Evolutionary conservation across 2,888 invertebrate genomes (phyloP).

Genomic region (Oeneis ivallda): DNA sequence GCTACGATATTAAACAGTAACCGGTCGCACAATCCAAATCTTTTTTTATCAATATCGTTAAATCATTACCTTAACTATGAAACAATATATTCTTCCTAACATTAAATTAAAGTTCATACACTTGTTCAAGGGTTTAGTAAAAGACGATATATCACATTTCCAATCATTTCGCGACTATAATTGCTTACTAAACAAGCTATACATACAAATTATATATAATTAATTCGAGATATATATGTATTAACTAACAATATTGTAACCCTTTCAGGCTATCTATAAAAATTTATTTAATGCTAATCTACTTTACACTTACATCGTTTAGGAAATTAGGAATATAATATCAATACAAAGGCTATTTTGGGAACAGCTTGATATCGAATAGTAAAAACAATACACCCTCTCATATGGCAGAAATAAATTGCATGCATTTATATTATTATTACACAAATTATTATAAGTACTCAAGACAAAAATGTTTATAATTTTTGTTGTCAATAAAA

Average conservation of each 20-base stretch:
- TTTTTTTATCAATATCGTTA: slow-evolving; percentile 16
- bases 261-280: slow-evolving; percentile 47
- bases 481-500: too few species aligned
- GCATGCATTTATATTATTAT: neutral
- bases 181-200: slow-evolving; percentile 48
- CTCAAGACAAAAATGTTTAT: too few species aligned
- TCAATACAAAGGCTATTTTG: slow-evolving; percentile 56
- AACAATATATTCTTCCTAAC: slow-evolving; percentile 23
- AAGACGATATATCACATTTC: slow-evolving; percentile 55
- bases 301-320: slow-evolving; percentile 67
- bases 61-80: slow-evolving; percentile 10
- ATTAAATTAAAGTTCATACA: slow-evolving; percentile 29
- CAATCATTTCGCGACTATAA: slow-evolving; percentile 50
- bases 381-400: slow-evolving; percentile 26
- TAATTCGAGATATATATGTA: slow-evolving; percentile 57
- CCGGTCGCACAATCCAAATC: slow-evolving; percentile 18
- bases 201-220: slow-evolving; percentile 33
- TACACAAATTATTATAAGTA: neutral
- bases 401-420: slow-evolving; percentile 8
- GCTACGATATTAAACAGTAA: slow-evolving; percentile 19
- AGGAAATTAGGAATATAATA: slow-evolving; percentile 73
- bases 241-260: slow-evolving; percentile 49
- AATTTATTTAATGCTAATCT: slow-evolving; percentile 52
- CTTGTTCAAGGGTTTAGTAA: slow-evolving; percentile 41
- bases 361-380: slow-evolving; percentile 39